Base-by-base conservation (phyloP, 2,113 vertebrate species). In the Seriola quinqueradiata region DNA sequence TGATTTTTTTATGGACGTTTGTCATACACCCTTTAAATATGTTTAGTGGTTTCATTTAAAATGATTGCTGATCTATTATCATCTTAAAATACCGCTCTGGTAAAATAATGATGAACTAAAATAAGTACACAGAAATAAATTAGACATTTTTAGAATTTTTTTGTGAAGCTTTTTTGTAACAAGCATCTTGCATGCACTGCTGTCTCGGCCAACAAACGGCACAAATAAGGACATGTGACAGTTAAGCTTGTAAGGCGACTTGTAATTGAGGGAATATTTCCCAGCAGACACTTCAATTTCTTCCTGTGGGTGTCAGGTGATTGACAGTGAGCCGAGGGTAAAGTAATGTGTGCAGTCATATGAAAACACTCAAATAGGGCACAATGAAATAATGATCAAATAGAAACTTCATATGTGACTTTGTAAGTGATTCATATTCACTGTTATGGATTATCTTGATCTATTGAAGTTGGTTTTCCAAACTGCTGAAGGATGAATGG, bases 371-470 rank as follows among this genome's bases (percentile, higher is more conserved):
- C 40, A 82, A 88, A 40, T 77, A 21, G 77, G 85, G 50, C 81
- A 71, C 75, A 86, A 84, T 88, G 59, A 91, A 88, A 77, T 40
- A 79, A 86, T 44, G 72, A 86, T 89, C 68, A 88, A 86, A 86
- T 28, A 66, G 69, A n/a, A 82, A 80, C 40, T 42, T 42, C 40
- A 42, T 42, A 42, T 42, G 8, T 42, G 40, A 82, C 64, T 70
- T 71, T 52, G 87, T 85, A 50, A 85, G 23, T 2, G 1, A 73
- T 77, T 90, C 79, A 61, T 40, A 70, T 59, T 83, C 64, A 44
- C 54, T 55, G 77, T 50, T 71, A 46, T 78, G 83, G 88, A 89
- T 86, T 89, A 87, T 90, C 75, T 77, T 77, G n/a, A 87, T 89
- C 82, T 87, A 73, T 75, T 77, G 58, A 89, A 84, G 80, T 74